Conservation (phyloP, 2,888 invertebrate species). For the Abscondita cerata region DNA sequence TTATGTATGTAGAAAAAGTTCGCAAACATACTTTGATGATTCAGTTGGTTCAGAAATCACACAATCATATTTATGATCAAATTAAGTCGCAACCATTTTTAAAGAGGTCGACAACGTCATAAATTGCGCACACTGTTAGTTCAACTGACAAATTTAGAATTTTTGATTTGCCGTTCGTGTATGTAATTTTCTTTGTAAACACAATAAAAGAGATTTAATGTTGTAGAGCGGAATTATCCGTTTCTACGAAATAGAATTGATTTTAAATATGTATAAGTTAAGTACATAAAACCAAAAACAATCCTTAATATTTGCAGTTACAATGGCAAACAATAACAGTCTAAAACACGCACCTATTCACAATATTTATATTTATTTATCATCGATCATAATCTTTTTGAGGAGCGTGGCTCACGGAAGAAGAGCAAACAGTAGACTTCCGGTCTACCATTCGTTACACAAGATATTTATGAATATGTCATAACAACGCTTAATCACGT, state of each 20-base stretch:
- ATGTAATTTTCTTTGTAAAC: conserved; percentile 18
- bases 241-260: background rate
- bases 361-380: conserved; percentile 37
- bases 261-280: conserved; percentile 5
- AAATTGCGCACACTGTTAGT: background rate
- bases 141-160: conserved; percentile 25
- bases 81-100: too few relatives aligned
- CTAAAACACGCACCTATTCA: conserved; percentile 28
- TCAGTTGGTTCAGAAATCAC: too few relatives aligned
- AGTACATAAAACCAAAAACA: conserved; percentile 24
- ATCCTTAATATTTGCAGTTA: conserved; percentile 29
- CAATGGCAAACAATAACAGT: conserved; percentile 25
- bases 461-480: conserved; percentile 36
- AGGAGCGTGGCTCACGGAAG: conserved; percentile 39
- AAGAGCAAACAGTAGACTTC: conserved; percentile 37
- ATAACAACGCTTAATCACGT: conserved; percentile 33
- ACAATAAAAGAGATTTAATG: conserved; percentile 20
- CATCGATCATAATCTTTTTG: conserved; percentile 39
- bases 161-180: conserved; percentile 28
- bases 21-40: too few relatives aligned
- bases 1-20: too few relatives aligned
- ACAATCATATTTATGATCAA: too few relatives aligned
- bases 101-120: too few relatives aligned
- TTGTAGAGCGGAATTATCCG: conserved; percentile 3
- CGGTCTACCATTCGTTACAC: conserved; percentile 34